Evolutionary conservation across 2,113 vertebrate species (phyloP), one percentile per base, ranked within the genome.

Genomic region (Mustelus asterias): DNA sequence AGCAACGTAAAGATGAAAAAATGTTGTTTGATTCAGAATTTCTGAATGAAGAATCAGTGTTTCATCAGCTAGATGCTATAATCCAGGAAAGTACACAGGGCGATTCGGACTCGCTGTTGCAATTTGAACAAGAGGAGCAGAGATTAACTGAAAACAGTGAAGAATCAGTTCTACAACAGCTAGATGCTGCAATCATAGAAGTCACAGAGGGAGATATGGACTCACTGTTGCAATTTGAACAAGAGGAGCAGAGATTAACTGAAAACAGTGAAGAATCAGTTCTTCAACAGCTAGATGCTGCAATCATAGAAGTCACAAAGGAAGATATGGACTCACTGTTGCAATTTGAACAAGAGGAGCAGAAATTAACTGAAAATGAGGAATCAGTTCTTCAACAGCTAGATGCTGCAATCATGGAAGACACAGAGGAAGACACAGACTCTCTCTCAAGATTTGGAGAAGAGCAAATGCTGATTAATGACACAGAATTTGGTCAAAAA

Each of bases 111-210:
- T 99, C 99, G 0, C 99, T 99, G 96, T 97, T 99, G 89, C 98
- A 98, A 96, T 99, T 99, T 97, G 99, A 99, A 97, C 99, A 99
- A 97, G 99, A 99, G 88, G 99, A 99, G 96, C 98, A 97, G 41
- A 33, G 69, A 44, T 54, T 95, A 69, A 76, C 9, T 95, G 94
- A 95, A n/a, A 37, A 72, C 44, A 20, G 24, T 44, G 93, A 95
- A 48, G 89, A n/a, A 18, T 63, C 7, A 18, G 58, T 33, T 63
- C 54, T 65, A 37, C 29, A 92, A 63, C 60, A 92, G 33, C 24
- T 76, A 72, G 94, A 76, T 76, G 10, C 65, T 76, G 67, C 67
- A 95, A 58, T 72, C 37, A 48, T n/a, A 9, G 41, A 58, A 72
- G 18, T 29, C 3, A 98, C 98, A 78, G 97, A 97, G 41, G 98